Conservation (phyloP, 2,888 invertebrate genomes). For the Lasioglossum zephyrum region DNA sequence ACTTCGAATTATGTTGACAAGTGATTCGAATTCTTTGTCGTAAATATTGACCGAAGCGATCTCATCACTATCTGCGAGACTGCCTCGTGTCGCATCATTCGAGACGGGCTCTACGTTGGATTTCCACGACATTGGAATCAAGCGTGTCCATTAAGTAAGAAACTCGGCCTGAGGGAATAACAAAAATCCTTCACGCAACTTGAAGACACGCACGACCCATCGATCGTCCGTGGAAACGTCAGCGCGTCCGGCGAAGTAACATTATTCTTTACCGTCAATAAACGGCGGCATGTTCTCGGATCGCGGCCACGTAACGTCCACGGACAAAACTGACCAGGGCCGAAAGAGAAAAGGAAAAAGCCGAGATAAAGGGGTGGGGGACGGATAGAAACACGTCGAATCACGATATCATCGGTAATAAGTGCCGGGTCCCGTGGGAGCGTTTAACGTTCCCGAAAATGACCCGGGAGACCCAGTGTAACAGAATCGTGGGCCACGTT, state of each 20-base stretch:
- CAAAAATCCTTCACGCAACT: slow-evolving; percentile 47
- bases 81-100: slow-evolving; percentile 1
- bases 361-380: background rate
- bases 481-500: slow-evolving; percentile 36
- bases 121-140: slow-evolving; percentile 10
- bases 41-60: too few relatives aligned
- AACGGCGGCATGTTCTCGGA: slow-evolving; percentile 9
- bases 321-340: background rate
- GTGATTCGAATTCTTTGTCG: too few relatives aligned
- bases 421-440: slow-evolving; percentile 54
- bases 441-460: slow-evolving; percentile 69
- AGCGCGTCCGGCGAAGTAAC: slow-evolving; percentile 17
- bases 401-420: slow-evolving; percentile 61
- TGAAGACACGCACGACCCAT: slow-evolving; percentile 44
- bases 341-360: background rate
- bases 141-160: slow-evolving; percentile 38
- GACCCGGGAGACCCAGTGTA: slow-evolving; percentile 49
- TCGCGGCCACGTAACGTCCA: background rate
- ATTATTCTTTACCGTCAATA: slow-evolving; percentile 33
- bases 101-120: background rate
- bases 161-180: slow-evolving; percentile 19
- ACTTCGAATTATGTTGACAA: too few relatives aligned
- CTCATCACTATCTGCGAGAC: background rate
- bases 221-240: slow-evolving; percentile 36
- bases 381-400: slow-evolving; percentile 23